Base-by-base conservation (phyloP, 2,797 vertebrate genomes). In the Manis pentadactyla region DNA sequence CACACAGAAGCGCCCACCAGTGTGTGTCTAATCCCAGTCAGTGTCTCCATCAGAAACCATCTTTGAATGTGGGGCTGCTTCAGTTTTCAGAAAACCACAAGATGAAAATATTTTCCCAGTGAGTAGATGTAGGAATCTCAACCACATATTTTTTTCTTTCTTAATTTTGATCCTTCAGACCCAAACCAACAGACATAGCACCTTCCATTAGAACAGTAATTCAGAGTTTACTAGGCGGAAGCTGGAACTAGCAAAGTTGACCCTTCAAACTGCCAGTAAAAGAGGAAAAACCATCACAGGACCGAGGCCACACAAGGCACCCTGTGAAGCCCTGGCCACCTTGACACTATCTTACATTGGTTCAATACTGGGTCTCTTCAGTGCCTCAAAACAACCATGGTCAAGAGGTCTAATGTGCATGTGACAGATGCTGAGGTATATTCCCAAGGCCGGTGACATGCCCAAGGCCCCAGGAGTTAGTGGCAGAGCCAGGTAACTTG, bases 141-240 rank as follows among this genome's bases (percentile, higher is more conserved):
- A 31, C 55, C 37, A 11, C 59, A 2, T 19, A 10, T 2, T 7
- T 63, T 63, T 79, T 75, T 42, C 49, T 39, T 61, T 78, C 71
- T 71, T 46, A 49, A 46, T 34, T 83, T 78, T 74, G 63, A 75
- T 29, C 34, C 79, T 69, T 79, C 10, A 49, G 39, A 79, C 34
- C 74, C 66, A 19, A 78, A 88, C 57, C 83, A 83, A 90, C 73
- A 83, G 68, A 53, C 12, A 23, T 17, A 91, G 73, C 25, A 21
- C 39, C 92, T 81, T 31, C 18, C 5, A 18, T 7, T 10, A 82
- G 53, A 85, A 69, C 9, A 23, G 46, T 21, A 19, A 71, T 18
- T 46, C 10, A 4, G 37, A 84, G 64, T 74, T 61, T 31, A 4
- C 9, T 6, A 15, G 63, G 17, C 4, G 23, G 2, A 5, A 23